A percentile compares a stretch with the other conserved stretches of the same genome.
These are phyloP conservation scores for Ectobius pallidus DNA, from an alignment of 2,888 invertebrate species.

Conservation along the genomic window DNA sequence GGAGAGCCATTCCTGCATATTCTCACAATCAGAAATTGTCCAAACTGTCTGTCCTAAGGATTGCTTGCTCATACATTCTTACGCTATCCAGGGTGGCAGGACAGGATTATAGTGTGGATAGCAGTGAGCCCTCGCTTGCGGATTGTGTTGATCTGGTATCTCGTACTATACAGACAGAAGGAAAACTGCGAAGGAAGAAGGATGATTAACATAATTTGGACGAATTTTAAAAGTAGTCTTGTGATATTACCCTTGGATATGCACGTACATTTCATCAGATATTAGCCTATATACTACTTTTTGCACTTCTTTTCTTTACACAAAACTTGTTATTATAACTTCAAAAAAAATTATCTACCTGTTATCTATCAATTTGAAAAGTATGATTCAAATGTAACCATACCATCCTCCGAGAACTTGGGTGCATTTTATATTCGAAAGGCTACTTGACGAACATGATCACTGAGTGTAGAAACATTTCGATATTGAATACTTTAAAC, in stretches of 20 bases:
- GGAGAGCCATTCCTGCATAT: constrained; percentile 85
- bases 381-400: too few species aligned
- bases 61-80: constrained; percentile 92
- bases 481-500: too few species aligned
- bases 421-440: too few species aligned
- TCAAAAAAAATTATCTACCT: too few species aligned
- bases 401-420: too few species aligned
- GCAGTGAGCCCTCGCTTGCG: constrained; percentile 66
- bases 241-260: not conserved
- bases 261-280: not conserved
- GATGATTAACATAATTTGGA: constrained; percentile 65
- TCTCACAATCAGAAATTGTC: constrained; percentile 93
- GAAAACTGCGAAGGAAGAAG: constrained; percentile 84
- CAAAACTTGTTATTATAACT: too few species aligned
- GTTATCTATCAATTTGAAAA: too few species aligned
- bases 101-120: constrained; percentile 67
- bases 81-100: constrained; percentile 81
- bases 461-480: too few species aligned
- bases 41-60: constrained; percentile 88
- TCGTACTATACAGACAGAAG: constrained; percentile 91
- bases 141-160: constrained; percentile 87
- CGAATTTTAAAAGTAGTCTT: not conserved
- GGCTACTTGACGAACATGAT: too few species aligned
- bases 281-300: too few species aligned
- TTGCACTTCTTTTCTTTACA: too few species aligned